Evolutionary conservation across 1,140 invertebrate genomes (phyloP), one percentile per base, ranked within the genome.

Genomic region (Pygmarrhopalites habei): DNA sequence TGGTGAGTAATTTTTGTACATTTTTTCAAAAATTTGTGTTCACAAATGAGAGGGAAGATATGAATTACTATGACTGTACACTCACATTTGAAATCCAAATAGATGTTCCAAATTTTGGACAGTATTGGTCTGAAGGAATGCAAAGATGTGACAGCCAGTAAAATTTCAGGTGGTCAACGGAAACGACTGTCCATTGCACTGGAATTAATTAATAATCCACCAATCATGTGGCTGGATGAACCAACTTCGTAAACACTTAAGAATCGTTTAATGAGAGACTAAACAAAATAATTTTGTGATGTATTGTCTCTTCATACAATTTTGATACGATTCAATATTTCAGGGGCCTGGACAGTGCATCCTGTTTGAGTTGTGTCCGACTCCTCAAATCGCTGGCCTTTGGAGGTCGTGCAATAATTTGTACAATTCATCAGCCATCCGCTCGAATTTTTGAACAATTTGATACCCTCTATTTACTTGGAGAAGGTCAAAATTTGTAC

Each of bases 141-240:
- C 47, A 82, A 81, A 59, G 83, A 92, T 71, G 94, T 89, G 0
- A 79, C 85, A 65, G 85, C 90, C 2, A 82, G 82, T 39, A 86
- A 85, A 71, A 79, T 97, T 15, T 95, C 91, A 23, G 94, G 94
- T 10, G 95, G 95, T 0, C 92, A 97, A 78, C 81, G 89, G 58
- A 97, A 96, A 75, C 82, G 94, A 55, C 77, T 97, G 35, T 92
- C 92, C 1, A 94, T 97, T 69, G 93, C 93, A 17, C 78, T 95
- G 58, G 94, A 97, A 78, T 77, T 98, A 49, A 78, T 97, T 28
- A 96, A 93, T 76, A 97, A 96, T 79, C 95, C 95, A 14, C 92
- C 92, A 41, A 86, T 97, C 25, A 93, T 98, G 87, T 95, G 96
- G 77, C 94, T 96, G 73, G 94, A 98, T 73, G 94, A 98, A 74